A percentile compares a stretch with the other conserved stretches of the same genome.
These are phyloP conservation scores for Steinernema feltiae DNA, from an alignment of 1,140 invertebrate genomes.

Conservation along the genomic window DNA sequence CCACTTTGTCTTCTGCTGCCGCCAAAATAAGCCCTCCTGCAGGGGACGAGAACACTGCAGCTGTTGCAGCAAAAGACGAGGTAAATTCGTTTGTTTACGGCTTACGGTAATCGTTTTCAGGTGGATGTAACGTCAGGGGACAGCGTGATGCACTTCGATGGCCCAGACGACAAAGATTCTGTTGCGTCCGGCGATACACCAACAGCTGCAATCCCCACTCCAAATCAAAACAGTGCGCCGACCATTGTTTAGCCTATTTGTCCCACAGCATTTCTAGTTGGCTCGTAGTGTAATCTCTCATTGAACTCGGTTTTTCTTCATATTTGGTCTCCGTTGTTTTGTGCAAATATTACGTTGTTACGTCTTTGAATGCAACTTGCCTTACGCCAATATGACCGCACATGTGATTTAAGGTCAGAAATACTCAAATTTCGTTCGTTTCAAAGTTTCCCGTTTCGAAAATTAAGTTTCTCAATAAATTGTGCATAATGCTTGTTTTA, in stretches of 20 bases:
- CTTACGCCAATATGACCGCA: no score
- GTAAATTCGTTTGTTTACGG: neutral
- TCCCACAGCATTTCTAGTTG: slow-evolving; percentile 1
- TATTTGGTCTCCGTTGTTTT: slow-evolving; percentile 8
- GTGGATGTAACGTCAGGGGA: neutral
- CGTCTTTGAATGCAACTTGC: neutral
- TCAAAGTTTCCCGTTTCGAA: neutral
- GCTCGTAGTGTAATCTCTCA: neutral
- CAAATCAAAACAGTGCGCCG: neutral
- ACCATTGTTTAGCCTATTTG: neutral
- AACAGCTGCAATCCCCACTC: neutral
- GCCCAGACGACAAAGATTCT: neutral
- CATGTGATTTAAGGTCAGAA: no score
- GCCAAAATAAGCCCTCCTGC: neutral
- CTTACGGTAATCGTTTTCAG: neutral
- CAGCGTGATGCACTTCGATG: neutral
- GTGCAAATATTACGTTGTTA: slow-evolving; percentile 6
- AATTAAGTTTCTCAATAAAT: neutral
- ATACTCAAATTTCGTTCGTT: neutral
- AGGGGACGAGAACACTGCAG: neutral
- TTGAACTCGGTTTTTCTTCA: neutral
- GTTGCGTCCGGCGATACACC: neutral
- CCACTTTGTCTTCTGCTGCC: neutral
- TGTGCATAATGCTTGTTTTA: neutral
- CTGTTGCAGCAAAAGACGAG: neutral